Conservation (phyloP, 2,888 invertebrate species). For the Metalampra italica region DNA sequence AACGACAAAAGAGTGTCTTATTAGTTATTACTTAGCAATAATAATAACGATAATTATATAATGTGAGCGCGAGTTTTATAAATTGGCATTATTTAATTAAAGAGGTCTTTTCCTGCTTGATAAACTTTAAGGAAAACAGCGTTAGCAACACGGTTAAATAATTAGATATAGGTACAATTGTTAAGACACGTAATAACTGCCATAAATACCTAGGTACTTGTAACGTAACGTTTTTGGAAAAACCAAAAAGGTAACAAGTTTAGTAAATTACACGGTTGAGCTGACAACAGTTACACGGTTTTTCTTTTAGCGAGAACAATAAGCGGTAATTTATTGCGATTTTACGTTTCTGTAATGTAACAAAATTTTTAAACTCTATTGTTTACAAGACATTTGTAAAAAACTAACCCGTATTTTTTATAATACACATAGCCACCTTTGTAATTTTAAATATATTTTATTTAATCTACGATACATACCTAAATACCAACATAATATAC, state of each 20-base stretch:
- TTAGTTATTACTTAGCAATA: no score
- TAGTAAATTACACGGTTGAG: slow-evolving; percentile 26
- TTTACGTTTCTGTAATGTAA: slow-evolving; percentile 4
- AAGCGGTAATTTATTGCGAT: slow-evolving; percentile 25
- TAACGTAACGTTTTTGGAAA: slow-evolving; percentile 10
- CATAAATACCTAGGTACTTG: not conserved
- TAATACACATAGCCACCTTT: no score
- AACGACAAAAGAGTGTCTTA: not conserved
- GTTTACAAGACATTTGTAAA: not conserved
- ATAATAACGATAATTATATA: not conserved
- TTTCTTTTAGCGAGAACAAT: slow-evolving; percentile 38
- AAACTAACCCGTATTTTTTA: no score
- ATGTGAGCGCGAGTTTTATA: no score
- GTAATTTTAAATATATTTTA: no score
- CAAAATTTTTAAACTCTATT: not conserved
- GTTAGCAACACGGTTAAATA: slow-evolving; percentile 17
- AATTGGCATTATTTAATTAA: not conserved
- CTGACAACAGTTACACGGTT: slow-evolving; percentile 29
- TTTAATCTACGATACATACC: no score
- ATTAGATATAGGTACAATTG: not conserved
- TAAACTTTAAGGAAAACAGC: slow-evolving; percentile 47
- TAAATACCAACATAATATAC: no score
- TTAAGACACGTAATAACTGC: no score
- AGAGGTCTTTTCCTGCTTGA: slow-evolving; percentile 37
- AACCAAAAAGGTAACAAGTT: slow-evolving; percentile 17